Percentiles rank a stretch among this genome's conserved stretches.
Evolutionary conservation across 2,888 invertebrate genomes (phyloP).

Genomic region (Andrena chrysosceles): DNA sequence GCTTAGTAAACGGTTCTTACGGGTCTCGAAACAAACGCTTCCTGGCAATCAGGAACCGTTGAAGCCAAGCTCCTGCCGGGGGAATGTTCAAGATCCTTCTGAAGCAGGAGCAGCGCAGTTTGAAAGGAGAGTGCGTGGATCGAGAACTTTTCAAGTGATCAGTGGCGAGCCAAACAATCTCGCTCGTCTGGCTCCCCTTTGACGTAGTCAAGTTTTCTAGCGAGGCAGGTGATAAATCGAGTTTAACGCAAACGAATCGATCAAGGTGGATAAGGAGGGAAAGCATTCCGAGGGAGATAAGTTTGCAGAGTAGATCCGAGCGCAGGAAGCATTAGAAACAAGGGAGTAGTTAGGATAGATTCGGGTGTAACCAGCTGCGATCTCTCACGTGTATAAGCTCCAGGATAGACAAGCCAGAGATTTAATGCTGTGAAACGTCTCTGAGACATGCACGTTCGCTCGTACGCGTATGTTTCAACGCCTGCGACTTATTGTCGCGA

Average conservation of each 20-base stretch:
- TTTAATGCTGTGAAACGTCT: slow-evolving; percentile 18
- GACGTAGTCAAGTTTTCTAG: background rate
- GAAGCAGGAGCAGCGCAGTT: no score
- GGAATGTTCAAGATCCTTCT: no score
- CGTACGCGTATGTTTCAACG: background rate
- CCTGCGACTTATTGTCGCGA: background rate
- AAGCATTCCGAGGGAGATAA: background rate
- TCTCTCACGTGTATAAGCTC: slow-evolving; percentile 56
- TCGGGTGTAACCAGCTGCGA: slow-evolving; percentile 52
- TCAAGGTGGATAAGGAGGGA: background rate
- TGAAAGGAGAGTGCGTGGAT: background rate
- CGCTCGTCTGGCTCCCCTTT: no score
- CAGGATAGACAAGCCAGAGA: slow-evolving; percentile 22
- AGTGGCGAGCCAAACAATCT: no score
- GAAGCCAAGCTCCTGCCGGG: background rate
- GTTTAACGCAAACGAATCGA: slow-evolving; percentile 6
- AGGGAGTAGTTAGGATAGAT: slow-evolving; percentile 46
- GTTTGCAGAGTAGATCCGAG: slow-evolving; percentile 29
- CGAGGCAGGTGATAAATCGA: background rate
- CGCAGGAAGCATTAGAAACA: slow-evolving; percentile 31
- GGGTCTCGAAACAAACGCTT: slow-evolving; percentile 6
- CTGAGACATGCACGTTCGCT: slow-evolving; percentile 18
- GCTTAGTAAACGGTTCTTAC: slow-evolving; percentile 1
- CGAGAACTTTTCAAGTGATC: no score
- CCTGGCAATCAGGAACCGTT: slow-evolving; percentile 10